Percentiles rank a stretch among this genome's conserved stretches.
Evolutionary conservation across 2,113 vertebrate species (phyloP).

Genomic region (Electrona antarctica): DNA sequence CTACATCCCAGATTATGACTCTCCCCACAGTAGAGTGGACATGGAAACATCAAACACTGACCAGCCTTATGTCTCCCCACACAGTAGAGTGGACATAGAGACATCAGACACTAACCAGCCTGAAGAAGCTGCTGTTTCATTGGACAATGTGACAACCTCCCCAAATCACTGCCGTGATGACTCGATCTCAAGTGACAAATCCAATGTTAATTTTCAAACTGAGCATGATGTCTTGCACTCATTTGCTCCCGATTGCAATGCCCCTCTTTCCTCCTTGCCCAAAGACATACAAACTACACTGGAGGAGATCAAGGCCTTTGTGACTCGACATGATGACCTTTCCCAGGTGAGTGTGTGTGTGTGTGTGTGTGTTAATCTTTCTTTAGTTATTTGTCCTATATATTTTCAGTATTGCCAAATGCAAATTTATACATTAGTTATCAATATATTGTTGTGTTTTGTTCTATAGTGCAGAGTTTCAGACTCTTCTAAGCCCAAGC

Average conservation of each 20-base stretch:
- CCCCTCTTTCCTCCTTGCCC: constrained; percentile 10
- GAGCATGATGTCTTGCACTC: background rate
- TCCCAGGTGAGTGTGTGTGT: background rate
- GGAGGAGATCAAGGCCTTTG: constrained; percentile 61
- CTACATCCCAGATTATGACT: constrained; percentile 90
- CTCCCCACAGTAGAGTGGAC: constrained; percentile 57
- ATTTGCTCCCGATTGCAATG: background rate
- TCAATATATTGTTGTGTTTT: no score
- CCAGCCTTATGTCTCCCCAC: constrained; percentile 83
- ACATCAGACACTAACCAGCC: constrained; percentile 11
- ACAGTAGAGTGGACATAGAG: constrained; percentile 24
- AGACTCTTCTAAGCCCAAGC: constrained; percentile 8
- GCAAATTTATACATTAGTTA: no score
- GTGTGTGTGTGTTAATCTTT: background rate
- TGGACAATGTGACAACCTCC: constrained; percentile 7
- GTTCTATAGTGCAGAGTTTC: constrained; percentile 1
- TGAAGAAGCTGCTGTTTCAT: background rate
- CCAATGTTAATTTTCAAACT: background rate
- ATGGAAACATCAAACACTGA: constrained; percentile 7
- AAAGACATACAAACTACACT: constrained; percentile 47
- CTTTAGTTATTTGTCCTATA: no score
- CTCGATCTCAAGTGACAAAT: constrained; percentile 7
- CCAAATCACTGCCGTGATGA: background rate
- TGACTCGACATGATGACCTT: constrained; percentile 45
- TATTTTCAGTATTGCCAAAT: no score